Conservation (phyloP, 2,113 vertebrate species). For the Pleuronectes platessa region DNA sequence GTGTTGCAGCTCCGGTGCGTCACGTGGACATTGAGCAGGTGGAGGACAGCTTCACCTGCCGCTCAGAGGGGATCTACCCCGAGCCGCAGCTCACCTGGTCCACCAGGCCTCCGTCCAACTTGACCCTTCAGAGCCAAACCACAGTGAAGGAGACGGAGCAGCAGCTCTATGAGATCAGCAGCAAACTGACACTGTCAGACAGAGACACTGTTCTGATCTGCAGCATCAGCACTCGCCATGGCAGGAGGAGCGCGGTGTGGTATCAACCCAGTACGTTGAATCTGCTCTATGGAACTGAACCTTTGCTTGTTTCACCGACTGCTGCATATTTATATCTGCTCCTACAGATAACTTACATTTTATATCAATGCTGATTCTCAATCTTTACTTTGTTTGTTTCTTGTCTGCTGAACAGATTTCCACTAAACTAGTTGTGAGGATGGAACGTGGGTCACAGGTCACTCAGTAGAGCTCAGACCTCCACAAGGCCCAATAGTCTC, state of each 20-base stretch:
- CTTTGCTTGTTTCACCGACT: no score
- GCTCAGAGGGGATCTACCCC: constrained; percentile 63
- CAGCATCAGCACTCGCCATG: constrained; percentile 11
- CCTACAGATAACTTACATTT: no score
- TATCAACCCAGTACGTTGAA: no score
- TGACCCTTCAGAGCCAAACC: neutral
- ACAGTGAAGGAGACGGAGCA: neutral
- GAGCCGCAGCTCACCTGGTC: constrained; percentile 64
- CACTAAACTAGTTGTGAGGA: no score
- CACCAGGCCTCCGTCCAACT: neutral
- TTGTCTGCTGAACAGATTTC: no score
- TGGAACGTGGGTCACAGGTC: no score
- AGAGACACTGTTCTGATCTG: constrained; percentile 24
- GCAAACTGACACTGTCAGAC: constrained; percentile 12
- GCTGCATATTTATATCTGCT: no score
- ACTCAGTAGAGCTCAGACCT: no score
- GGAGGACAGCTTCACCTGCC: constrained; percentile 60
- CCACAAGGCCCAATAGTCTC: no score
- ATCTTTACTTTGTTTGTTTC: no score
- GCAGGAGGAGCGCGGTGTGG: neutral
- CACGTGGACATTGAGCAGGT: constrained; percentile 41
- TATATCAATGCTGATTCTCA: no score
- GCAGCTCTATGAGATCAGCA: constrained; percentile 62
- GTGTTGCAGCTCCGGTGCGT: constrained; percentile 60
- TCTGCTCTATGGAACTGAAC: no score